Evolutionary conservation across 37 sponge, comb jelly and placozoan genomes (phyloP), one percentile per base, ranked within the genome.

Genomic region (Petrosia ficiformis): DNA sequence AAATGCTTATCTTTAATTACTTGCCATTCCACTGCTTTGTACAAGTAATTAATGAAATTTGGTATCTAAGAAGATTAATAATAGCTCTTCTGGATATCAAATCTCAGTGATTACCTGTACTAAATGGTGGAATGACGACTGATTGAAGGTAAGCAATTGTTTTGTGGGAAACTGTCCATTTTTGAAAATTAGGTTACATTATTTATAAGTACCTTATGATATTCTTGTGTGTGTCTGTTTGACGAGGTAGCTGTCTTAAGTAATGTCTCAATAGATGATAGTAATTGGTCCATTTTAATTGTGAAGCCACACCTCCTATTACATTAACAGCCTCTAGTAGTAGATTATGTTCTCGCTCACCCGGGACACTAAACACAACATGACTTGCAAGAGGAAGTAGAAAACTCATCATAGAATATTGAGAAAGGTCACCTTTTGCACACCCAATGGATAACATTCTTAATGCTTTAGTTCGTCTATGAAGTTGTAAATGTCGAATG

Each of bases 401-500:
- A 64, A 84, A 91, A 65, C 42, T 21, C 63, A 68, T 54, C 44
- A 82, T 69, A 65, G 84, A 52, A 0, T 86, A 10, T 32, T 65
- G 65, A 44, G 70, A 41, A 59, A 93, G 61, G 6, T 59, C 10
- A 32, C 81, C 83, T 1, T 42, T 57, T 0, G 76, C 25, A 24
- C 78, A 77, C 14, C 75, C 65, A 11, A 22, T 39, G 6, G 88
- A 63, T 22, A 94, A 76, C 39, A 69, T 76, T 6, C 81, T 61
- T 31, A 87, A 61, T 19, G 95, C 92, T 48, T 77, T 82, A 3
- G 84, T 84, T 42, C 93, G 67, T 1, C 93, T 65, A 57, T 91
- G 93, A 0, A 87, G 82, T 79, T 96, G 97, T 52, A 96, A 81
- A 70, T 96, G 97, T 3, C 71, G 41, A 16, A 96, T 35, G 69